Percentiles rank a stretch among this genome's conserved stretches.
Conservation (phyloP, 1,140 invertebrate species). For the Limonius californicus region DNA sequence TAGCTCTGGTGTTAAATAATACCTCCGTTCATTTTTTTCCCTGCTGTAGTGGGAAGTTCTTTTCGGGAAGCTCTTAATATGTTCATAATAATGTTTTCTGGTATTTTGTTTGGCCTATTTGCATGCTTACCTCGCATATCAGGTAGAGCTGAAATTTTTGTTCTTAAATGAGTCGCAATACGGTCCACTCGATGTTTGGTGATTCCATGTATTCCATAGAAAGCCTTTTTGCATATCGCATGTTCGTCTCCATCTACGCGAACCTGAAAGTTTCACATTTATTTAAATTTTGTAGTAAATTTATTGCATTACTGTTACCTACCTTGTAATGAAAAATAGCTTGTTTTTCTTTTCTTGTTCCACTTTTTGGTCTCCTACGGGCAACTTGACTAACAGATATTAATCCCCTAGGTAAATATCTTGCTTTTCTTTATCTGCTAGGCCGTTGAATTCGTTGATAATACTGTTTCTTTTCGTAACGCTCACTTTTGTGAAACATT, state of each 20-base stretch:
- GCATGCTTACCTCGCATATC: too few species aligned
- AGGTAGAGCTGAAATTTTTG: background rate
- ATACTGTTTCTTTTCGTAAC: background rate
- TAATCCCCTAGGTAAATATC: slow-evolving; percentile 2
- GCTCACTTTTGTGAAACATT: background rate
- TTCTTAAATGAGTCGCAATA: slow-evolving; percentile 6
- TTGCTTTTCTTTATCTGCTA: slow-evolving; percentile 6
- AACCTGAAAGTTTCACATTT: background rate
- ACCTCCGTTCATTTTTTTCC: background rate
- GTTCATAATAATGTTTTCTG: background rate
- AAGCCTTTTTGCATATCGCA: background rate
- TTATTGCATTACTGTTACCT: too few species aligned
- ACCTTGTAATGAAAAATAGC: slow-evolving; percentile 8
- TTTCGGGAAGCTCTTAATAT: too few species aligned
- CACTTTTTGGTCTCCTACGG: background rate
- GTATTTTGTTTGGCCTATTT: slow-evolving; percentile 11
- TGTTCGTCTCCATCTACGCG: background rate
- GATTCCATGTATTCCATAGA: background rate
- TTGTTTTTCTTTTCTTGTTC: background rate
- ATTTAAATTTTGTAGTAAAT: too few species aligned
- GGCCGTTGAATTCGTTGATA: background rate
- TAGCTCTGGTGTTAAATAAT: too few species aligned
- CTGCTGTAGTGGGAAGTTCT: too few species aligned
- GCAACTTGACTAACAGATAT: background rate
- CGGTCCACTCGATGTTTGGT: slow-evolving; percentile 3